phyloP scores from a whole-genome alignment of 1,140 invertebrate species.

The Melipona quadrifasciata region DNA sequence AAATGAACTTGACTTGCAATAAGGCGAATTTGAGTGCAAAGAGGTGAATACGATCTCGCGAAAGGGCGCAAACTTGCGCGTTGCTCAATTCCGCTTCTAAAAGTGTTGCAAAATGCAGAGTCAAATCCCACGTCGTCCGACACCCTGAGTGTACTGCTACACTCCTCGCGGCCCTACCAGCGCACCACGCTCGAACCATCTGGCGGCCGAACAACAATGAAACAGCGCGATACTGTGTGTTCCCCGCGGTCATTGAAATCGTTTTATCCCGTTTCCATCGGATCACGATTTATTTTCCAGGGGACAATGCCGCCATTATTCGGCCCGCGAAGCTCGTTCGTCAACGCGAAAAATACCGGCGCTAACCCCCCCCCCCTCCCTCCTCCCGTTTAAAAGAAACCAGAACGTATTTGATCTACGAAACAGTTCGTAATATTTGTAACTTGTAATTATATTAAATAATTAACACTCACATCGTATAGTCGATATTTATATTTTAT shows the following conservation, averaged over 20 bases:
- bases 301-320: not conserved
- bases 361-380: no score
- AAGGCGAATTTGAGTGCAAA: no score
- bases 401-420: not conserved
- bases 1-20: no score
- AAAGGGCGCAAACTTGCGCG: no score
- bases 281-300: not conserved
- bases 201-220: not conserved
- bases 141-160: not conserved
- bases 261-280: not conserved
- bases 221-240: not conserved
- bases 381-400: conserved; percentile 11
- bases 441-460: no score
- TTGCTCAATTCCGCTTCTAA: not conserved
- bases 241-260: not conserved
- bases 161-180: not conserved
- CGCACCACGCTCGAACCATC: not conserved
- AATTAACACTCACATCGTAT: no score
- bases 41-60: no score
- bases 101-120: not conserved
- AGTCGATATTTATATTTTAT: no score
- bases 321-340: not conserved
- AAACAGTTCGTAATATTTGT: no score
- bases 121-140: not conserved
- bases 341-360: not conserved